Evolutionary conservation across 2,797 vertebrate genomes (phyloP).

Genomic region (Anniella stebbinsi): DNA sequence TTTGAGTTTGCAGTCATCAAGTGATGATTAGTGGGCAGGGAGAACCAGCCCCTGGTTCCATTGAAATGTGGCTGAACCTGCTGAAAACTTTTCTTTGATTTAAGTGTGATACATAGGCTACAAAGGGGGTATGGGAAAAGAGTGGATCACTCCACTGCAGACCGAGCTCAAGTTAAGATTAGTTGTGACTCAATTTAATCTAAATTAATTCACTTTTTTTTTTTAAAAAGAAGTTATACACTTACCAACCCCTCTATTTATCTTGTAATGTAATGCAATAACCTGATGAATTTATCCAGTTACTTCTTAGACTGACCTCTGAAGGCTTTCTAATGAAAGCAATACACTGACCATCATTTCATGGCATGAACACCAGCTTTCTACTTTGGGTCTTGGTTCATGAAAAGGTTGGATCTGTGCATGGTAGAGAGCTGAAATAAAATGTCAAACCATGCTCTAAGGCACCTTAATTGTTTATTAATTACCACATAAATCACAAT

Average conservation of each 20-base stretch:
- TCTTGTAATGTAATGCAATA: not conserved
- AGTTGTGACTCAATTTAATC: not conserved
- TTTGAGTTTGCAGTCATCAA: not conserved
- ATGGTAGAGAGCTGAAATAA: conserved; percentile 55
- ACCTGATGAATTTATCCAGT: not conserved
- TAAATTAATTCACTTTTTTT: not conserved
- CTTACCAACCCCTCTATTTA: not conserved
- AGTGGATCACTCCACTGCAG: not conserved
- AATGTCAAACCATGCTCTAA: conserved; percentile 75
- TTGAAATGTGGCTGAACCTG: not conserved
- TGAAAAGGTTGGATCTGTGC: not conserved
- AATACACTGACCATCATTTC: not conserved
- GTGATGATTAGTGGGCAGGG: not conserved
- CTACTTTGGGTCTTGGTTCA: not conserved
- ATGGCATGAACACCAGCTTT: not conserved
- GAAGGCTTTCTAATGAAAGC: not conserved
- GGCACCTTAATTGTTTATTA: conserved; percentile 90
- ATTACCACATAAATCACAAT: conserved; percentile 91
- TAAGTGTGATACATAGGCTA: not conserved
- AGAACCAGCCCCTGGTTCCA: not conserved
- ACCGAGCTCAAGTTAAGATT: not conserved
- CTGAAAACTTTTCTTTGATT: not conserved
- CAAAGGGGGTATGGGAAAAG: not conserved
- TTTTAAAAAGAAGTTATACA: too few species aligned
- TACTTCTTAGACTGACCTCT: not conserved